A percentile compares a stretch with the other conserved stretches of the same genome.
phyloP scores from a whole-genome alignment of 1,140 invertebrate species.

The Drosophila punjabiensis region DNA sequence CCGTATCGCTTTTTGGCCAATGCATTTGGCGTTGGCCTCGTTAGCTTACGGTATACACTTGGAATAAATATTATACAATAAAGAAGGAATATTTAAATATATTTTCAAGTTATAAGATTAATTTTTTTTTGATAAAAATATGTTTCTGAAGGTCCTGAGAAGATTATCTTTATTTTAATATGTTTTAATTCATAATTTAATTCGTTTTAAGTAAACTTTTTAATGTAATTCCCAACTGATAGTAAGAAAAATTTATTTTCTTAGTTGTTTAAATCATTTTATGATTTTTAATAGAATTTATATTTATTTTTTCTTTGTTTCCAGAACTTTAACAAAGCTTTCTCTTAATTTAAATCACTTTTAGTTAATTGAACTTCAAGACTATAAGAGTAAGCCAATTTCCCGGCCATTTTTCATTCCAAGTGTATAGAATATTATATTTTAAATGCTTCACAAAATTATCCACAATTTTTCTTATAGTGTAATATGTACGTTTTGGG shows the following conservation, averaged over 20 bases:
- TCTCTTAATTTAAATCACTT: neutral
- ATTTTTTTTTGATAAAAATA: too few relatives aligned
- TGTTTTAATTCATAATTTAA: neutral
- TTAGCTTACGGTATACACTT: slow-evolving; percentile 30
- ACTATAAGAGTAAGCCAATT: neutral
- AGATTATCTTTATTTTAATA: neutral
- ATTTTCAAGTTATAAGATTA: too few relatives aligned
- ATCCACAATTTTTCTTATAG: neutral
- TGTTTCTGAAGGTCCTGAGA: neutral
- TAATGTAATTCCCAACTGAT: neutral
- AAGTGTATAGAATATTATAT: neutral
- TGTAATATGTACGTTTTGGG: slow-evolving; percentile 12
- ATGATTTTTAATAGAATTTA: too few relatives aligned
- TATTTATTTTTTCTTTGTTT: neutral
- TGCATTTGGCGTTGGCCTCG: slow-evolving; percentile 68
- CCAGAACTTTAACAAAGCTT: too few relatives aligned
- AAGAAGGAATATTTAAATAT: neutral
- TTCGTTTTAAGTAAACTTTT: neutral
- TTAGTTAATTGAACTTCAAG: neutral
- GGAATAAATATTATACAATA: neutral
- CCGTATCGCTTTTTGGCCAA: slow-evolving; percentile 61
- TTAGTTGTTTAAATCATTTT: too few relatives aligned
- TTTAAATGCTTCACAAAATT: neutral
- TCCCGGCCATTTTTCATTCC: neutral
- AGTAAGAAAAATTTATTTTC: too few relatives aligned